These are phyloP conservation scores for Sebastes vulpes DNA, from an alignment of 2,797 vertebrate species.

Conservation along the genomic window DNA sequence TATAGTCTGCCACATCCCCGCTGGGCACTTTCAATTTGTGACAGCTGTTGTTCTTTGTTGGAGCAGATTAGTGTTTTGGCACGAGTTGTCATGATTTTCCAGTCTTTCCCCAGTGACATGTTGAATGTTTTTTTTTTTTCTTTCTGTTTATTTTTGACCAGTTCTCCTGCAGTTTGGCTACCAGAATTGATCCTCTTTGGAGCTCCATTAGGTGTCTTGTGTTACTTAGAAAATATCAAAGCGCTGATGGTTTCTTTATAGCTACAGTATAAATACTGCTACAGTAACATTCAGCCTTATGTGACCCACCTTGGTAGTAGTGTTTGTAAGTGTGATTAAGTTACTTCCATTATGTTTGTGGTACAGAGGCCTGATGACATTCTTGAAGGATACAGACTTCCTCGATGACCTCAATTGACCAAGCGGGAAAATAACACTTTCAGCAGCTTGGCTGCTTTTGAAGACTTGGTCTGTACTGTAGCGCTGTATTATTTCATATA, in stretches of 20 bases:
- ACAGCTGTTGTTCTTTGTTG: conserved; percentile 53
- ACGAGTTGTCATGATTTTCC: conserved; percentile 30
- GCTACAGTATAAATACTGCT: background rate
- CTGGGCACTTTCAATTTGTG: conserved; percentile 20
- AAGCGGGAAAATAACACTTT: conserved; percentile 2
- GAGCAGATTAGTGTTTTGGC: conserved; percentile 25
- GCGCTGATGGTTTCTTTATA: conserved; percentile 18
- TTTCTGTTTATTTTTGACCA: conserved; percentile 14
- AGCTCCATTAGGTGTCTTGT: conserved; percentile 1
- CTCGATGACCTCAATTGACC: conserved; percentile 10
- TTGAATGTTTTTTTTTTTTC: conserved; percentile 1
- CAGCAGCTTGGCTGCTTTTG: background rate
- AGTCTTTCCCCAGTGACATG: conserved; percentile 15
- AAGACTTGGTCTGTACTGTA: background rate
- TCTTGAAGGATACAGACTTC: conserved; percentile 42
- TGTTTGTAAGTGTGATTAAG: conserved; percentile 32
- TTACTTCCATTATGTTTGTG: conserved; percentile 23
- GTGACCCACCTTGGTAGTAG: background rate
- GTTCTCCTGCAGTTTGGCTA: conserved; percentile 9
- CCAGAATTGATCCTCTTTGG: conserved; percentile 18
- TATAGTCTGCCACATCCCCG: conserved; percentile 5
- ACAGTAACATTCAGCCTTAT: background rate
- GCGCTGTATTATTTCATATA: background rate
- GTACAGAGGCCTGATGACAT: conserved; percentile 12
- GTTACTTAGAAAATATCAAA: conserved; percentile 46